A percentile compares a stretch with the other conserved stretches of the same genome.
phyloP scores from a whole-genome alignment of 2,888 invertebrate genomes.

The Augochlorella aurata region DNA sequence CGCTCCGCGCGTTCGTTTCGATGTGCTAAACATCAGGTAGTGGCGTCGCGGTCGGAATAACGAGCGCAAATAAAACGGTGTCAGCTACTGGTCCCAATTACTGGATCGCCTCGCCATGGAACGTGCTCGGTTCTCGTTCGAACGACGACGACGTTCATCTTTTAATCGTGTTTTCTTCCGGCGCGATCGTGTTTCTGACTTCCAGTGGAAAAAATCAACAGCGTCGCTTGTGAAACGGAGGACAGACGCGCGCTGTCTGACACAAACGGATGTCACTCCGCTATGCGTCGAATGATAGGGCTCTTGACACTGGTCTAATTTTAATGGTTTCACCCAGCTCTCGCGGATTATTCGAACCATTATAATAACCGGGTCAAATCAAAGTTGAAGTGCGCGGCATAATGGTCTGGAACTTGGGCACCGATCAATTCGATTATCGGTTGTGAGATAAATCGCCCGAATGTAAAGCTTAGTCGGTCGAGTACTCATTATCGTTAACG shows the following conservation, averaged over 20 bases:
- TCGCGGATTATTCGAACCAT: not conserved
- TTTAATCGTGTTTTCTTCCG: slow-evolving; percentile 56
- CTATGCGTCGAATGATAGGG: not conserved
- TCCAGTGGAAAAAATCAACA: not conserved
- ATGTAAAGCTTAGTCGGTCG: not conserved
- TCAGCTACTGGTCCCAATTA: slow-evolving; percentile 71
- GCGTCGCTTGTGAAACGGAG: not conserved
- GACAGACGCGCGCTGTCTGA: not conserved
- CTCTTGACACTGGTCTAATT: slow-evolving; percentile 5
- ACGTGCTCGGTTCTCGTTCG: slow-evolving; percentile 46
- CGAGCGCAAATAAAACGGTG: slow-evolving; percentile 68
- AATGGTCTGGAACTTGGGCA: not conserved
- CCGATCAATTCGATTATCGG: not conserved
- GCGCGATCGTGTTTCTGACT: slow-evolving; percentile 16
- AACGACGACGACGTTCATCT: slow-evolving; percentile 56
- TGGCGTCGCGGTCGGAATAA: slow-evolving; percentile 51
- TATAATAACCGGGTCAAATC: not conserved
- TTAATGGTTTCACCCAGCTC: not conserved
- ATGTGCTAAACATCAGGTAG: slow-evolving; percentile 64
- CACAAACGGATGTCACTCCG: not conserved
- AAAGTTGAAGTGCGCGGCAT: not conserved
- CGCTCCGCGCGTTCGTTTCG: slow-evolving; percentile 35
- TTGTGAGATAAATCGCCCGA: not conserved
- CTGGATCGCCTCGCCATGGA: slow-evolving; percentile 49
- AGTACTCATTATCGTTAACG: not conserved